A percentile compares a stretch with the other conserved stretches of the same genome.
phyloP scores from a whole-genome alignment of 2,797 vertebrate species.

The Falco cherrug region DNA sequence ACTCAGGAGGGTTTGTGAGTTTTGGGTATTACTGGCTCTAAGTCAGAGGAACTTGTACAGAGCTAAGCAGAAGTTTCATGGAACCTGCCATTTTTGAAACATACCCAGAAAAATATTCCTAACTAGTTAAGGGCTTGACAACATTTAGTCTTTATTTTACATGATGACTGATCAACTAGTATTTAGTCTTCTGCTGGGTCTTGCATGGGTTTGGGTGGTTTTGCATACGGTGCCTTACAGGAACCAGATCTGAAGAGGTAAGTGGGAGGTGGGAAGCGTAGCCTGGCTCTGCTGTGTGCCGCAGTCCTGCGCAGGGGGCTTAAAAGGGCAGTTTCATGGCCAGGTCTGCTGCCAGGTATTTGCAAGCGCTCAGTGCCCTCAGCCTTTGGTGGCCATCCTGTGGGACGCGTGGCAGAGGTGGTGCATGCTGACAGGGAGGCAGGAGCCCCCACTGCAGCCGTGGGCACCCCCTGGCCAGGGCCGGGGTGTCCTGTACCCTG shows the following conservation, averaged over 20 bases:
- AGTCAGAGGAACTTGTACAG: background rate
- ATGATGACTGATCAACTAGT: background rate
- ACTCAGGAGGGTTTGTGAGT: background rate
- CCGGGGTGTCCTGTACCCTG: background rate
- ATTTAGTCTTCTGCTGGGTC: background rate
- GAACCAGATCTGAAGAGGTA: fast-evolving
- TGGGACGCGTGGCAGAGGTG: fast-evolving
- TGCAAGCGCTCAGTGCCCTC: background rate
- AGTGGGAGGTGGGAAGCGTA: background rate
- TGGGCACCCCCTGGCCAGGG: background rate
- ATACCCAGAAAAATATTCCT: background rate
- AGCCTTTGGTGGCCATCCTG: background rate
- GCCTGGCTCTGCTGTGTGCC: background rate
- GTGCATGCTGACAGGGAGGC: background rate
- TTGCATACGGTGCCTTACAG: background rate
- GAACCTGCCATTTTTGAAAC: background rate
- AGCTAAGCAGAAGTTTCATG: background rate
- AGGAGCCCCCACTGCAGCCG: background rate
- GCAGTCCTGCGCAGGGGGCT: background rate
- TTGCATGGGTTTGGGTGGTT: background rate
- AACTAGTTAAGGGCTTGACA: background rate
- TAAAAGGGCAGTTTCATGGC: background rate
- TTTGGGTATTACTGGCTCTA: background rate
- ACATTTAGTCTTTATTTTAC: background rate
- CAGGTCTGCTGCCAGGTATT: fast-evolving